Percentiles rank a stretch among this genome's conserved stretches.
Evolutionary conservation across 2,113 vertebrate species (phyloP).

Genomic region (Hippocampus abdominalis): DNA sequence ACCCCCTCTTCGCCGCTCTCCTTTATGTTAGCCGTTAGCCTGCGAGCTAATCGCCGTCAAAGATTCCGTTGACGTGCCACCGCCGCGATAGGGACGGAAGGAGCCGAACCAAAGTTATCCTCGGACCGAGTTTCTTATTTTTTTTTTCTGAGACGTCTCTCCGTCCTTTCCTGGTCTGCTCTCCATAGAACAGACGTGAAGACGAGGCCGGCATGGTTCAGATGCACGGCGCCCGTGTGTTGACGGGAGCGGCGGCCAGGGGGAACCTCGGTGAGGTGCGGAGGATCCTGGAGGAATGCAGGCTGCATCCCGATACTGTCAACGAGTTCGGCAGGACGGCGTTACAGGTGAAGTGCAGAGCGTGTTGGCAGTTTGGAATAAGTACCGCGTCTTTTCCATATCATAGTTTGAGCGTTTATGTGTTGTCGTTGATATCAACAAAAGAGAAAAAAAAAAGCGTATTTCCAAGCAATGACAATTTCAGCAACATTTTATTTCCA

Average conservation of each 20-base stretch:
- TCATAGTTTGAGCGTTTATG: no score
- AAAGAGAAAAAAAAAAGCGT: no score
- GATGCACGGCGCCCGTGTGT: slow-evolving; percentile 75
- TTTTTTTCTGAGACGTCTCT: background rate
- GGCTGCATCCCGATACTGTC: slow-evolving; percentile 77
- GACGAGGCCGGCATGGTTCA: slow-evolving; percentile 75
- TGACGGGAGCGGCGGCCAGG: slow-evolving; percentile 80
- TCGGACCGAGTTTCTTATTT: background rate
- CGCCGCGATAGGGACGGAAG: background rate
- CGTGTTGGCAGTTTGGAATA: background rate
- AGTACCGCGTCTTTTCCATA: no score
- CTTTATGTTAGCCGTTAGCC: slow-evolving; percentile 50
- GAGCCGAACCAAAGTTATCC: background rate
- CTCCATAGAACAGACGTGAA: background rate
- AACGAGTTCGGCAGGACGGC: slow-evolving; percentile 85
- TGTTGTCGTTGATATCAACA: no score
- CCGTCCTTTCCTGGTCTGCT: background rate
- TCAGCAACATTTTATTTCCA: no score
- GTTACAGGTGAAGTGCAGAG: slow-evolving; percentile 74
- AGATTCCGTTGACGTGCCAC: background rate
- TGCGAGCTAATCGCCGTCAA: slow-evolving; percentile 32
- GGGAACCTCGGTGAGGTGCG: slow-evolving; percentile 78
- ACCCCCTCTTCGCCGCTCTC: slow-evolving; percentile 4
- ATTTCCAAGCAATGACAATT: no score
- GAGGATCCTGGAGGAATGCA: slow-evolving; percentile 77